Conservation (phyloP, 2,888 invertebrate species). For the Petrolisthes cinctipes region DNA sequence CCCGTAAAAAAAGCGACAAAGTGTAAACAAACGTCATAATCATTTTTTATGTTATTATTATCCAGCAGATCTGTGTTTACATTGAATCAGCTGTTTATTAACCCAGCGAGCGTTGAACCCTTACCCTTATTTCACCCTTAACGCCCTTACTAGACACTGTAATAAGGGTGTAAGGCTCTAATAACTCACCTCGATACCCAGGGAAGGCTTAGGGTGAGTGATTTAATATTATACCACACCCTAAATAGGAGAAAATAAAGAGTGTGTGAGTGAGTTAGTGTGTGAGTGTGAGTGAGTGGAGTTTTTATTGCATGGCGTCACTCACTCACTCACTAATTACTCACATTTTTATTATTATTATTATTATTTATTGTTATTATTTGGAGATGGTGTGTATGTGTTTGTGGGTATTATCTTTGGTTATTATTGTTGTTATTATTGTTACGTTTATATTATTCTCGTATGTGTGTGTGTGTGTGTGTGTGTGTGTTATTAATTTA, state of each 20-base stretch:
- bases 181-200: slow-evolving; percentile 2
- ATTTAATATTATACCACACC: no score
- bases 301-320: slow-evolving; percentile 45
- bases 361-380: background rate
- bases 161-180: background rate
- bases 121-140: slow-evolving; percentile 20
- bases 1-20: background rate
- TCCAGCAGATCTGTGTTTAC: slow-evolving; percentile 52
- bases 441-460: background rate
- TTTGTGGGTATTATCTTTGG: background rate
- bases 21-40: slow-evolving; percentile 24
- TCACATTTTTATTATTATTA: background rate
- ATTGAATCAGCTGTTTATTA: slow-evolving; percentile 53
- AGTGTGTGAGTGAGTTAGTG: background rate
- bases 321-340: background rate
- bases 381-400: background rate
- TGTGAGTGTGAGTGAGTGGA: slow-evolving; percentile 1
- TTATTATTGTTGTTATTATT: background rate
- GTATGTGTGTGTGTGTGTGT: background rate
- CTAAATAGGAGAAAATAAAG: no score
- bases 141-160: background rate
- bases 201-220: slow-evolving; percentile 24
- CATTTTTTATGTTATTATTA: slow-evolving; percentile 27
- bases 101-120: slow-evolving; percentile 44
- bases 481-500: background rate